Percentiles rank a stretch among this genome's conserved stretches.
Conservation (phyloP, 1,140 invertebrate genomes). For the Sarcophaga bullata region DNA sequence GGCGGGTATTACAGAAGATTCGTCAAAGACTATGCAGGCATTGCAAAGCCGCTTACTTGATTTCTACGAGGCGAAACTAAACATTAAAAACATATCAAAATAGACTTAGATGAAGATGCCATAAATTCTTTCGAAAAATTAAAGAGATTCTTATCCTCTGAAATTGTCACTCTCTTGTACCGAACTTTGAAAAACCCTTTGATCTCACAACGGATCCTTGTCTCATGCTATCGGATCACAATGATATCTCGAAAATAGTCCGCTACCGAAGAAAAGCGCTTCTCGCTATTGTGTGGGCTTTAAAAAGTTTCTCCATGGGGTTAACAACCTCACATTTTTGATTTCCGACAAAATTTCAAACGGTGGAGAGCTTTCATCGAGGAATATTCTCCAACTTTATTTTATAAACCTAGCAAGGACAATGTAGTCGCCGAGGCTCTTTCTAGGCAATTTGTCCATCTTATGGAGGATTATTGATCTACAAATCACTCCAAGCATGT, state of each 20-base stretch:
- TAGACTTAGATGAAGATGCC: conserved; percentile 35
- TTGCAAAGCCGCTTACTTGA: conserved; percentile 43
- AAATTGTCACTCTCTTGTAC: conserved; percentile 62
- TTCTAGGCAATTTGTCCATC: conserved; percentile 30
- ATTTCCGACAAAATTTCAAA: conserved; percentile 44
- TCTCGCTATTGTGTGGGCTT: conserved; percentile 67
- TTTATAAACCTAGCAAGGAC: conserved; percentile 21
- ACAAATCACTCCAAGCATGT: too few species aligned
- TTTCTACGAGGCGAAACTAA: too few species aligned
- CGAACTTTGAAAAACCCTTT: conserved; percentile 57
- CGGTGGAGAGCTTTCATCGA: conserved; percentile 68
- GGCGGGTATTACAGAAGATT: conserved; percentile 45
- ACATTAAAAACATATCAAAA: too few species aligned
- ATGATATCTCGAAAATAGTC: conserved; percentile 47
- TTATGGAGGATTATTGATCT: too few species aligned
- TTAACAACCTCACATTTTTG: conserved; percentile 65
- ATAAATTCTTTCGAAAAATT: conserved; percentile 60
- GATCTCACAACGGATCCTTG: conserved; percentile 57
- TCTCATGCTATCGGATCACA: conserved; percentile 49
- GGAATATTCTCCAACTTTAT: conserved; percentile 49
- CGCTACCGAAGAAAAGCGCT: conserved; percentile 61
- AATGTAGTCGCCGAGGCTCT: conserved; percentile 39
- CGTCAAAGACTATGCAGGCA: conserved; percentile 42
- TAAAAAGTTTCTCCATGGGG: conserved; percentile 66
- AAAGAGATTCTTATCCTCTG: conserved; percentile 63